A percentile compares a stretch with the other conserved stretches of the same genome.
Evolutionary conservation across 2,888 invertebrate genomes (phyloP).

Genomic region (Cheiracanthium punctorium): DNA sequence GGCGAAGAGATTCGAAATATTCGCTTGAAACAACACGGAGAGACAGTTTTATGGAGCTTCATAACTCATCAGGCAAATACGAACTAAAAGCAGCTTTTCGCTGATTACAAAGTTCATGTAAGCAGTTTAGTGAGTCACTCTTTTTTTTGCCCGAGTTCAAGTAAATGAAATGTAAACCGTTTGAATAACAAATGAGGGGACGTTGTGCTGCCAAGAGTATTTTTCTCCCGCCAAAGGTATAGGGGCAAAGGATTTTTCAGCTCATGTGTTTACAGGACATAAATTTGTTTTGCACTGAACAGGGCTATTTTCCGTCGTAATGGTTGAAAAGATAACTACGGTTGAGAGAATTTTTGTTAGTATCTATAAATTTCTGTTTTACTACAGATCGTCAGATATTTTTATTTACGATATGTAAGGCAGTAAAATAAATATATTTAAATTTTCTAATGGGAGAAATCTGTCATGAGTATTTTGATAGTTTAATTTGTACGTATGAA

Average conservation of each 20-base stretch:
- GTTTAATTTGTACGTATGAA: too few relatives aligned
- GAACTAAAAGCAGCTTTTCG: not conserved
- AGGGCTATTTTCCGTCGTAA: too few relatives aligned
- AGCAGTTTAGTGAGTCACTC: conserved; percentile 5
- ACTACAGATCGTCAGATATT: too few relatives aligned
- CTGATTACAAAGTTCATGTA: conserved; percentile 4
- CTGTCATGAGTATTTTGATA: too few relatives aligned
- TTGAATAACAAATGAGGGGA: conserved; percentile 17
- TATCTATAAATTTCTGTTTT: too few relatives aligned
- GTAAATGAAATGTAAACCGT: conserved; percentile 10
- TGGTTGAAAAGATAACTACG: too few relatives aligned
- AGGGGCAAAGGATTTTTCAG: not conserved
- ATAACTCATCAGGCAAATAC: not conserved
- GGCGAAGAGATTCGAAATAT: not conserved
- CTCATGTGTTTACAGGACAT: not conserved
- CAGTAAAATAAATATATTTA: too few relatives aligned
- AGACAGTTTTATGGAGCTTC: not conserved
- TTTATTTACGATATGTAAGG: too few relatives aligned
- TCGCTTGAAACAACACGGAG: not conserved
- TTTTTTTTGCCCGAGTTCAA: not conserved
- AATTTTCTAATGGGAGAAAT: too few relatives aligned
- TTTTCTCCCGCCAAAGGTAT: not conserved
- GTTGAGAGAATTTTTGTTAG: too few relatives aligned
- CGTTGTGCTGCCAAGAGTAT: not conserved
- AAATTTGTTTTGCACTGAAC: not conserved